phyloP scores from a whole-genome alignment of 1,140 invertebrate species.

The Brachionus koreanus region DNA sequence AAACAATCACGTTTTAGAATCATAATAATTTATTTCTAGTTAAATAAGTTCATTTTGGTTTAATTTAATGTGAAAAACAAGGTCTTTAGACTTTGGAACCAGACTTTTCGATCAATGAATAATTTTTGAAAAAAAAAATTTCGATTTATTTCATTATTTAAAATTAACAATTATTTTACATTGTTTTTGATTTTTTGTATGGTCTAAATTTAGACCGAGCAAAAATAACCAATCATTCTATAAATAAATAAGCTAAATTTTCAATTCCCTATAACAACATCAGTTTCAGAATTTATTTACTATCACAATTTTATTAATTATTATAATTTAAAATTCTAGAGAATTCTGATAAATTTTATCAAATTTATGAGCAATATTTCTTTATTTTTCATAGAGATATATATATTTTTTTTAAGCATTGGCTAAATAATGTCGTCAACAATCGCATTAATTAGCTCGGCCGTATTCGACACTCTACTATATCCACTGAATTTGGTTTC shows the following conservation, averaged over 20 bases:
- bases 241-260: neutral
- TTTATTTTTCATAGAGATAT: neutral
- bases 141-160: neutral
- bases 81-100: neutral
- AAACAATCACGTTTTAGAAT: neutral
- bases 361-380: constrained; percentile 11
- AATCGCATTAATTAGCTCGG: constrained; percentile 28
- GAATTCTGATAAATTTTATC: constrained; percentile 3
- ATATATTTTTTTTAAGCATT: neutral
- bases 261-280: neutral
- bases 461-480: neutral
- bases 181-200: neutral
- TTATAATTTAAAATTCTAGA: constrained; percentile 28
- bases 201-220: neutral
- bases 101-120: neutral
- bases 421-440: constrained; percentile 33
- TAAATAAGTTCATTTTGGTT: neutral
- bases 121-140: neutral
- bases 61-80: neutral
- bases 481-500: constrained; percentile 7
- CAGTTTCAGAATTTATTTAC: neutral
- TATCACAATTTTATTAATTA: constrained; percentile 25
- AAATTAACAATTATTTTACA: neutral
- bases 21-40: neutral
- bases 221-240: neutral